Percentiles rank a stretch among this genome's conserved stretches.
Conservation (phyloP, 2,113 vertebrate genomes). For the Pithys albifrons region DNA sequence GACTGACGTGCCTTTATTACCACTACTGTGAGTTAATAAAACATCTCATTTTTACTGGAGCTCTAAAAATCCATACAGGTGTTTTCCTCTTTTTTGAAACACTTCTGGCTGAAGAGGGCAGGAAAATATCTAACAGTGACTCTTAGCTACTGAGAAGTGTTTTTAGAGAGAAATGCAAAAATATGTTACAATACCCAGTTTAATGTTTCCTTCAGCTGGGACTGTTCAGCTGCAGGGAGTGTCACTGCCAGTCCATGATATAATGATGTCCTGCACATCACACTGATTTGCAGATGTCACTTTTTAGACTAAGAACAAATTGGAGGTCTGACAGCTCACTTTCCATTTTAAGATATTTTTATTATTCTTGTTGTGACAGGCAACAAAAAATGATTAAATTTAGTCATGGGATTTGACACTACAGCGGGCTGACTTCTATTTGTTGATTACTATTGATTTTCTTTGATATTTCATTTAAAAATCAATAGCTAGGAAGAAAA, state of each 20-base stretch:
- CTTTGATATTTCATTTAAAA: conserved; percentile 98
- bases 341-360: conserved; percentile 82
- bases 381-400: conserved; percentile 84
- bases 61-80: neutral
- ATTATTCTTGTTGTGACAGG: conserved; percentile 84
- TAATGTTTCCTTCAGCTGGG: conserved; percentile 27
- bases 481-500: conserved; percentile 95
- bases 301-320: conserved; percentile 76
- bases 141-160: neutral
- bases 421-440: conserved; percentile 86
- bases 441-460: conserved; percentile 99
- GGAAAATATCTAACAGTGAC: neutral
- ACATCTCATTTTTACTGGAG: neutral
- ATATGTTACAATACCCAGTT: neutral
- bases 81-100: neutral
- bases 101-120: neutral
- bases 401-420: conserved; percentile 83
- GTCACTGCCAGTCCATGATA: neutral
- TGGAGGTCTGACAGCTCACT: conserved; percentile 78
- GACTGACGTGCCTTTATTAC: neutral
- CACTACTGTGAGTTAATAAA: neutral
- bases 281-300: conserved; percentile 61
- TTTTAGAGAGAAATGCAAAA: neutral
- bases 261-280: neutral
- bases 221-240: conserved; percentile 17